Evolutionary conservation across 2,113 vertebrate species (phyloP).

Genomic region (Elephas maximus): DNA sequence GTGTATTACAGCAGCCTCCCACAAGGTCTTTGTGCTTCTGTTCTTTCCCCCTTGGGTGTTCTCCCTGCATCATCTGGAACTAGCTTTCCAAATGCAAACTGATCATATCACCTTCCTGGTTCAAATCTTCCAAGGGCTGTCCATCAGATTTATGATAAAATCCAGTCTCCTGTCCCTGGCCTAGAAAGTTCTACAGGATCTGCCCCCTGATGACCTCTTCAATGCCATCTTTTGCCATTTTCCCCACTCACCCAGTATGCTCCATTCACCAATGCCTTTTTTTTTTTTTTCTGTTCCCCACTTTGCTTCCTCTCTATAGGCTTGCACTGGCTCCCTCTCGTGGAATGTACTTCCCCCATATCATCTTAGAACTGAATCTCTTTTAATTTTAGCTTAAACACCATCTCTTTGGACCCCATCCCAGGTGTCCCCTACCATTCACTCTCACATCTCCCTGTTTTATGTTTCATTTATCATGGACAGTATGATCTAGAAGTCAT

Average conservation of each 20-base stretch:
- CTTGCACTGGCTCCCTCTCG: not conserved
- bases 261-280: not conserved
- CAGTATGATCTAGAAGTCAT: not conserved
- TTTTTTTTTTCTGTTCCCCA: not conserved
- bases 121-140: not conserved
- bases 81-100: not conserved
- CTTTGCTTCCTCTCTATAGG: not conserved
- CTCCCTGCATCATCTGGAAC: not conserved
- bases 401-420: not conserved
- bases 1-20: not conserved
- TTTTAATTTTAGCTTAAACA: not conserved
- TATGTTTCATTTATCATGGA: not conserved
- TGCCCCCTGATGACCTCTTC: rapidly evolving
- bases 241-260: rapidly evolving
- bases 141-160: not conserved
- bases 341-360: not conserved
- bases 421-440: not conserved
- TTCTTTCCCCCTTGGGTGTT: rapidly evolving
- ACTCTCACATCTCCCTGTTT: not conserved
- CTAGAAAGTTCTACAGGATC: not conserved
- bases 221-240: not conserved
- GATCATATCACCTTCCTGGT: not conserved
- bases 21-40: rapidly evolving
- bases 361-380: not conserved
- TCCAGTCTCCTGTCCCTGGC: not conserved